Conservation (phyloP, 2,888 invertebrate species). For the Embidobia sp. region DNA sequence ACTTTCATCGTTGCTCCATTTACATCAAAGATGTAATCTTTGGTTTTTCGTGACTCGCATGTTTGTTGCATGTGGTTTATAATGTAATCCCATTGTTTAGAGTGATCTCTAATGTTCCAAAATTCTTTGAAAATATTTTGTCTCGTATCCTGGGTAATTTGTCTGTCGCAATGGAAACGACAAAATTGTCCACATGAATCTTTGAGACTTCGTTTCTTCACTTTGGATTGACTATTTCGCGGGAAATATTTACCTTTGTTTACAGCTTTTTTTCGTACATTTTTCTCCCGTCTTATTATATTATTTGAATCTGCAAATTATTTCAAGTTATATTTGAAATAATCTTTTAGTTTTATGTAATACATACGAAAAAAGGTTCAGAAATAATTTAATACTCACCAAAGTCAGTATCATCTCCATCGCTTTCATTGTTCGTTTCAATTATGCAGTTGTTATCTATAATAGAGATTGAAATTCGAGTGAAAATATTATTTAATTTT, state of each 20-base stretch:
- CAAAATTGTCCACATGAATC: conserved; percentile 11
- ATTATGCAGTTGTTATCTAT: too few relatives aligned
- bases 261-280: conserved; percentile 8
- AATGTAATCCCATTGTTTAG: conserved; percentile 1
- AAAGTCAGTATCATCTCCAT: too few relatives aligned
- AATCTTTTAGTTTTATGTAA: too few relatives aligned
- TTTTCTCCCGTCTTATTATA: conserved; percentile 20
- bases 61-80: not conserved
- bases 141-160: conserved; percentile 10
- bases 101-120: not conserved
- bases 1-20: not conserved
- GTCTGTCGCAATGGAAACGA: conserved; percentile 4
- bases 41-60: not conserved
- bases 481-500: too few relatives aligned
- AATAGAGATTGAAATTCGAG: too few relatives aligned
- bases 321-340: too few relatives aligned
- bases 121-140: conserved; percentile 5
- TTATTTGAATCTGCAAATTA: too few relatives aligned
- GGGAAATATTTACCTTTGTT: conserved; percentile 4
- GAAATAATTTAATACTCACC: too few relatives aligned
- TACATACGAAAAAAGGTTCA: too few relatives aligned
- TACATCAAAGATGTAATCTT: not conserved
- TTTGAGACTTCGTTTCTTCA: not conserved
- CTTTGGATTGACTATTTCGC: not conserved
- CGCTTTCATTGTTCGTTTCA: too few relatives aligned